Base-by-base conservation (phyloP, 2,797 vertebrate genomes). In the Lutjanus argentimaculatus region DNA sequence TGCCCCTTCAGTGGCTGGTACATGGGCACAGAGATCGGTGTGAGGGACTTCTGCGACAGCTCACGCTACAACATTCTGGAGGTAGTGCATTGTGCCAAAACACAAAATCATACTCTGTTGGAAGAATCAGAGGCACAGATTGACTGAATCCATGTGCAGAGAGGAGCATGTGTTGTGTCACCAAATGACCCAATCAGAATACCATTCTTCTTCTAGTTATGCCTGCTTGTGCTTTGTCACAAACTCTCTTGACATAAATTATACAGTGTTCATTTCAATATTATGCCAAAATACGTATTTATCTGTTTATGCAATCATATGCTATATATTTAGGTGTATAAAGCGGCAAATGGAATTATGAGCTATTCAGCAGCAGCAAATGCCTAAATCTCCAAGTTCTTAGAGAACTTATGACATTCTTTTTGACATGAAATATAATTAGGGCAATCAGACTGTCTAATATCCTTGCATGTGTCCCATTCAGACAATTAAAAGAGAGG, bases 1-100 rank as follows among this genome's bases (percentile, higher is more conserved):
- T 99, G 98, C 67, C 99, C 99, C 82, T 99, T 99, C 95, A 99
- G 97, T 0, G 99, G 99, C 84, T 99, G 99, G 99, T 99, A 99
- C 95, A 99, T 99, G 99, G 99, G 98, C 88, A 99, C 99, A 0
- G 99, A 99, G 95, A 99, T 99, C 0, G 99, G 98, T 0, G 98
- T 99, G 73, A 96, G 99, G 0, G 98, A 99, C 93, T 99, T 99
- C 90, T 99, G 99, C 3, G 99, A 99, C 94, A 97, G 88, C 88
- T 98, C 97, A 0, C 97, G 99, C 84, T 99, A 99, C 95, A 99
- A 99, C 94, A 97, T 99, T 72, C 93, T 99, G 79, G 98, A 99
- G 98, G 99, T 99, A 93, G 83, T 3, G 53, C 40, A 43, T 46
- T 8, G 58, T 71, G 84, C 71, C 69, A 79, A 71, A 74, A 61